Evolutionary conservation across 2,113 vertebrate genomes (phyloP).

Genomic region (Mesitornis unicolor): DNA sequence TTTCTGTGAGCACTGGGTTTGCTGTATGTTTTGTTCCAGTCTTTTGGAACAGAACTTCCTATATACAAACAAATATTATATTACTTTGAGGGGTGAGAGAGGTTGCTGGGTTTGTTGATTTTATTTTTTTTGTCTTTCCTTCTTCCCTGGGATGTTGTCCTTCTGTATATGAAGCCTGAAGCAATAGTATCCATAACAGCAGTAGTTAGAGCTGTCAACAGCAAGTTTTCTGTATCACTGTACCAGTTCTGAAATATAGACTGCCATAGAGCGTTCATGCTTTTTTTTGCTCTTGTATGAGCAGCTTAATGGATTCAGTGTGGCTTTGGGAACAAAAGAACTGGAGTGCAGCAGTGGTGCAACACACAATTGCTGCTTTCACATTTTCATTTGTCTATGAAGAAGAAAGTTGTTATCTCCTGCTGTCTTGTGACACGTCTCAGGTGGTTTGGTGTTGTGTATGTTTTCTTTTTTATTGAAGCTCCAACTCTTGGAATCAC

Average conservation of each 20-base stretch:
- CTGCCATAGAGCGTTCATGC: neutral
- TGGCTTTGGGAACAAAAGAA: neutral
- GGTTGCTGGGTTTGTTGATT: neutral
- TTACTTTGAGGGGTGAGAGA: neutral
- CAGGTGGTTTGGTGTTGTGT: neutral
- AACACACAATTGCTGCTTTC: neutral
- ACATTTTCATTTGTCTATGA: neutral
- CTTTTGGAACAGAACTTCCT: neutral
- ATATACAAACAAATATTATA: neutral
- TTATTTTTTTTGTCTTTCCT: neutral
- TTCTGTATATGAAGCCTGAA: neutral
- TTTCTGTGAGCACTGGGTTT: neutral
- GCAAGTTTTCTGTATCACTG: neutral
- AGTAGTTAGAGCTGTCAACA: neutral
- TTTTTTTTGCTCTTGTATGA: neutral
- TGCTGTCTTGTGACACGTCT: neutral
- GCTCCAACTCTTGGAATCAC: neutral
- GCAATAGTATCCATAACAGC: neutral
- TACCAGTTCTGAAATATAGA: neutral
- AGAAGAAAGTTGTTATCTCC: neutral
- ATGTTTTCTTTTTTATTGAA: neutral
- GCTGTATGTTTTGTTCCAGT: rapidly evolving
- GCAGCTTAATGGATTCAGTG: neutral
- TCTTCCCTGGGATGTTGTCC: neutral
- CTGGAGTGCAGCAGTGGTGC: neutral